Evolutionary conservation across 2,888 invertebrate genomes (phyloP), one percentile per base, ranked within the genome.

Genomic region (Hirtodrosophila histrioides): DNA sequence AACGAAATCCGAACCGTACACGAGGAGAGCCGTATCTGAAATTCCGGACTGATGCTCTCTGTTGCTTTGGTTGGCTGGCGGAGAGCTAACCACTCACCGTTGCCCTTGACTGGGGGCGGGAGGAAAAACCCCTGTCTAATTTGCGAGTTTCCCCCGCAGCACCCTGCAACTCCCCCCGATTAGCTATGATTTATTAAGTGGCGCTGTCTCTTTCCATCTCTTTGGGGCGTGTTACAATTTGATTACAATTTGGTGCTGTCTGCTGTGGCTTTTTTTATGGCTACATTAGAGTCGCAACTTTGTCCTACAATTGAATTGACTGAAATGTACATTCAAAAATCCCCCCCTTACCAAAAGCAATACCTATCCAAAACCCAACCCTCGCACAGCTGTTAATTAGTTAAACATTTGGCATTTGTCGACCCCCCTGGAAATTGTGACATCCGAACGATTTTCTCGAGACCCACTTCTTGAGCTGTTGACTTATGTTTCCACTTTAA

Each of bases 121-220:
- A 3, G 6, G 7, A 8, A 31, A 31, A 31, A 31, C 8, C 31
- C 31, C 53, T 86, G 73, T 68, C 80, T 81, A 79, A 79, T 80
- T 78, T 78, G 74, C 49, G 50, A 17, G 37, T 62, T 45, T 33
- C 17, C 41, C 37, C 49, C 10, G 35, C 7, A 11, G n/a, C 36
- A 41, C 8, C 37, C 17, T 43, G 7, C 27, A 36, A 10, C 4
- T 17, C 51, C 29, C 27, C 12, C 8, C 46, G 10, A 55, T 66
- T 53, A 66, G 79, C 77, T 68, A 88, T 88, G 85, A 88, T 85
- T 85, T 88, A 86, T 86, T 84, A 81, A 88, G 81, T 86, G 75
- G 31, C 27, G 63, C 61, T 58, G 81, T 64, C 78, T 56, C 46
- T 74, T 65, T 49, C 62, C 46, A 58, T 54, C 43, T 60, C 37